Conservation (phyloP, 2,888 invertebrate species). For the Drosophila mulleri region DNA sequence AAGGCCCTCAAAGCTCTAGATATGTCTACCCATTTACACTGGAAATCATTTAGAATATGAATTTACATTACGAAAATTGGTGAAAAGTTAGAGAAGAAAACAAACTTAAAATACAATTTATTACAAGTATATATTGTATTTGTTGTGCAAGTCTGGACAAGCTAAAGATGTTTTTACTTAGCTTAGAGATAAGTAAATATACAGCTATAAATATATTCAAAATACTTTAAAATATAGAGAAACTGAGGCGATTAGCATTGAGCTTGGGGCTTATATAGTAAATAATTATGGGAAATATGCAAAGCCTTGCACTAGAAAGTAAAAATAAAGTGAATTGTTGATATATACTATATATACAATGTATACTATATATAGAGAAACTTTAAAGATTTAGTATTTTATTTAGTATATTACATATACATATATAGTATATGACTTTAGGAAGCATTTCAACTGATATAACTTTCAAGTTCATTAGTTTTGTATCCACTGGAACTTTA, state of each 20-base stretch:
- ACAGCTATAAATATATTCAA: background rate
- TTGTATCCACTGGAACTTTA: background rate
- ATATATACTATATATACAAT: no score
- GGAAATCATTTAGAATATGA: no score
- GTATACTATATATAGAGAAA: background rate
- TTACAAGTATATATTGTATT: no score
- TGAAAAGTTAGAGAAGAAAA: no score
- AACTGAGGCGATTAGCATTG: background rate
- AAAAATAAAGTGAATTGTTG: background rate
- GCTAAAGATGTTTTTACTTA: background rate
- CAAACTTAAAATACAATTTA: no score
- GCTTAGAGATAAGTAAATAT: background rate
- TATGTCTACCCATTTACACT: no score
- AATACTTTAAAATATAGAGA: background rate
- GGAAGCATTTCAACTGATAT: background rate
- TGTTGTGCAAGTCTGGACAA: background rate
- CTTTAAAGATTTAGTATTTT: background rate
- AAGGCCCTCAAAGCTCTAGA: no score
- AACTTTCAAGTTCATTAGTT: background rate
- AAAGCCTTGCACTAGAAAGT: background rate
- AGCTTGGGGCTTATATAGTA: background rate
- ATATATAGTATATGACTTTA: background rate
- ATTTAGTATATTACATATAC: background rate
- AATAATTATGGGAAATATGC: background rate
- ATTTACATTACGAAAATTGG: no score